phyloP scores from a whole-genome alignment of 2,888 invertebrate genomes.

The Lutraria lutraria region DNA sequence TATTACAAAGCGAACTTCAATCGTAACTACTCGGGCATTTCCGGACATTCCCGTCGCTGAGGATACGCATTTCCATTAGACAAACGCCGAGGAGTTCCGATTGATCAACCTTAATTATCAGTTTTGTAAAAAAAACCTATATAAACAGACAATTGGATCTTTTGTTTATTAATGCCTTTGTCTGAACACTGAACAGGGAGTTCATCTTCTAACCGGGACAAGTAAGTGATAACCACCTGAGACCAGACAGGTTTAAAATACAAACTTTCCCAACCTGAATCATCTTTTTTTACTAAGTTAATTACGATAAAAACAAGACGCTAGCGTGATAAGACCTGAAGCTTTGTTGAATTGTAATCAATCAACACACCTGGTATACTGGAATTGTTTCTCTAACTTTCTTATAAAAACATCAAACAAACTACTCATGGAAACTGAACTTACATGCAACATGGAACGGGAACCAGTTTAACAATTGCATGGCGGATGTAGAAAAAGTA shows the following conservation, averaged over 20 bases:
- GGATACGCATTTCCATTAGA: too few relatives aligned
- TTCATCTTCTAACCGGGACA: neutral
- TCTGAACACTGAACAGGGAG: neutral
- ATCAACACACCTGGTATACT: neutral
- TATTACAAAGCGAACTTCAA: too few relatives aligned
- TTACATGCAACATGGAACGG: too few relatives aligned
- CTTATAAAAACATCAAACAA: conserved; percentile 12
- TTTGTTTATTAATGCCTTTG: neutral
- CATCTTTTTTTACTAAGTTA: neutral
- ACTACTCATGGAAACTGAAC: too few relatives aligned
- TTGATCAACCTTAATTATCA: too few relatives aligned
- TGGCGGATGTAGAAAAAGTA: too few relatives aligned
- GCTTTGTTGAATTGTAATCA: neutral
- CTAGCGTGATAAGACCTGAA: neutral
- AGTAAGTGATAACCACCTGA: neutral
- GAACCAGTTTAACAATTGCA: too few relatives aligned
- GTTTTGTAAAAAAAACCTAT: too few relatives aligned
- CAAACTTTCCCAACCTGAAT: neutral
- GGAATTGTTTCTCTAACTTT: neutral
- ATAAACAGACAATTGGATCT: neutral
- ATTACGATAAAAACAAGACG: conserved; percentile 8
- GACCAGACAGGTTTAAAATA: neutral
- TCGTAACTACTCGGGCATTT: too few relatives aligned
- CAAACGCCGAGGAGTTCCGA: too few relatives aligned
- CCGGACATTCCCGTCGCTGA: too few relatives aligned